Conservation (phyloP, 2,113 vertebrate genomes). For the Melanerpes aurifrons region DNA sequence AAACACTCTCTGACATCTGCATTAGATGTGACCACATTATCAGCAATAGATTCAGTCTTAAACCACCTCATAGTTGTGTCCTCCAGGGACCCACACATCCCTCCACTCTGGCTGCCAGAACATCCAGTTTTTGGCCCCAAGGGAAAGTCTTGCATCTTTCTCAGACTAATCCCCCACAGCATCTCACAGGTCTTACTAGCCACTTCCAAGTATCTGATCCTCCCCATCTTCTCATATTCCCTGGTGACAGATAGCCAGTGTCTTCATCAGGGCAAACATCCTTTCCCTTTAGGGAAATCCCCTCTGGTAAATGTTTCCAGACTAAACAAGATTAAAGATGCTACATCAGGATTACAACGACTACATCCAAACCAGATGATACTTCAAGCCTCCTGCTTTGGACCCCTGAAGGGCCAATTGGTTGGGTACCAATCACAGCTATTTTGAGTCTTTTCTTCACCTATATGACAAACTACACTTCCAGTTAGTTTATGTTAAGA, state of each 20-base stretch:
- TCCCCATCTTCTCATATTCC: background rate
- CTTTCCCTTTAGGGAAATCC: constrained; percentile 3
- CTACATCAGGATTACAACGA: background rate
- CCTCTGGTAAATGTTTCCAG: constrained; percentile 45
- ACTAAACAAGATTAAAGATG: constrained; percentile 32
- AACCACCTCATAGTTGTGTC: background rate
- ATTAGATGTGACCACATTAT: background rate
- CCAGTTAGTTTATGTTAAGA: too few species aligned
- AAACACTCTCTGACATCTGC: background rate
- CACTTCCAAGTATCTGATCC: background rate
- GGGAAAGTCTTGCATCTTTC: background rate
- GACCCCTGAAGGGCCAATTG: background rate
- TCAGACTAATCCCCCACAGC: background rate
- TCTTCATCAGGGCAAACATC: background rate
- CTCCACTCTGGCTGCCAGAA: background rate
- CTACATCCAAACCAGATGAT: background rate
- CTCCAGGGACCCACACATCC: background rate
- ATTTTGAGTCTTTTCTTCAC: background rate
- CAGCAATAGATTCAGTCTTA: background rate
- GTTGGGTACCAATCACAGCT: background rate
- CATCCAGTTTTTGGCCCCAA: background rate
- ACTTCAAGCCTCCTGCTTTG: background rate
- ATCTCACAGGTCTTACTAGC: background rate
- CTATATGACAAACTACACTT: background rate
- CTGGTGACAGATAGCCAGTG: background rate